Base-by-base conservation (phyloP, 2,797 vertebrate species). In the Trematomus bernacchii region DNA sequence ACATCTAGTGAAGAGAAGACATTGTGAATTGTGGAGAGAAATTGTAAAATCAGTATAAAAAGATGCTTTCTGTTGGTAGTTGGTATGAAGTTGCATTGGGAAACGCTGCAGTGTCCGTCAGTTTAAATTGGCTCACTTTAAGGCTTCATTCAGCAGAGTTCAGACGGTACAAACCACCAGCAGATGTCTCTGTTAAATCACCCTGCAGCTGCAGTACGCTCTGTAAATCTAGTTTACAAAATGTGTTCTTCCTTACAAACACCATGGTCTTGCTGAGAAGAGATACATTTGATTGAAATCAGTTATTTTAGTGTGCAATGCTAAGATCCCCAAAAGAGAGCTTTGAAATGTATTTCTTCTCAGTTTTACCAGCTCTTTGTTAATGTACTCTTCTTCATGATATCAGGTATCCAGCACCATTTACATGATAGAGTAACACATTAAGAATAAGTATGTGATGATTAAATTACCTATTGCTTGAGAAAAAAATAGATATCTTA, bases 171-270 rank as follows among this genome's bases (percentile, higher is more conserved):
- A 64, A 63, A 62, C 77, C 69, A 74, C 90, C 89, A 92, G 83
- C 86, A 90, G 87, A 77, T 89, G 89, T 87, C 87, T 84, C 81
- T 79, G 74, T 89, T 90, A 30, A 57, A 78, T 74, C 77, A 66
- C 12, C n/a, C 47, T 67, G 62, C 65, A 21, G 59, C 68, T 61
- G 63, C 73, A 69, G 58, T 4, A n/a, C 47, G 55, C 54, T 69
- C 57, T 6, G 48, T 12, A 52, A 66, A 64, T 23, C 37, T 46
- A 44, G 46, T 46, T 66, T 73, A 27, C 14, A n/a, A n/a, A 51
- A 46, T 9, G 18, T 57, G 23, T 6, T 58, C 40, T 62, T 48
- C 37, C 44, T 60, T 19, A 30, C 4, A 67, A 52, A 53, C 58
- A 50, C 18, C 33, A 19, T 52, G 11, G 51, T 69, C 33, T 46